Base-by-base conservation (phyloP, 2,888 invertebrate species). In the Choreutis nemorana region DNA sequence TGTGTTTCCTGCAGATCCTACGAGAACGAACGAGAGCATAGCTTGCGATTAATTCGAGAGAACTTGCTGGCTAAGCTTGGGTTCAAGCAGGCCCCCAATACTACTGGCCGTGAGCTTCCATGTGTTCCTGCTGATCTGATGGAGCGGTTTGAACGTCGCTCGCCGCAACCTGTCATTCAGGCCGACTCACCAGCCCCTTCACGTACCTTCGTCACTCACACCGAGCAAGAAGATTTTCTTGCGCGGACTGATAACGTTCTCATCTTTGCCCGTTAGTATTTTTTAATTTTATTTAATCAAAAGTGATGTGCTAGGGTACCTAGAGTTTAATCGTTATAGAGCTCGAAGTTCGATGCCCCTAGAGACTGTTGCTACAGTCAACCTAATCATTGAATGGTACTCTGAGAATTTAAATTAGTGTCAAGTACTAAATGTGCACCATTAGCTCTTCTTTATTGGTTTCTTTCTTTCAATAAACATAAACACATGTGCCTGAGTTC, bases 251-350 rank as follows among this genome's bases (percentile, higher is more conserved):
- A 87, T 58, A 84, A 83, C 53, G 81, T 87, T 48, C 68, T 87
- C 61, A 83, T 84, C 43, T 88, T 88, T 71, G 86, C 86, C 51
- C 87, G 81, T 82, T 81, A 82, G 83, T 81, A 81, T 62, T 46
- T 50, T 55, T 50, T 51, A 52, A 33, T 28, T 46, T 45, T 33
- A 29, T 55, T 50, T 55, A 55, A 55, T 54, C 48, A 51, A 46
- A 45, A 46, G 28, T 29, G 29, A 30, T 29, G 26, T 24, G 25
- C 27, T 30, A 21, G 18, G 15, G 12, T 33, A 23, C 24, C 21
- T n/a, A 30, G 29, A 30, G 16, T 24, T 24, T 12, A 26, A 23
- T 25, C 30, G 16, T 34, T 34, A 32, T 40, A 41, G 40, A 48
- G 40, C 41, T 53, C n/a, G n/a, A 55, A 59, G 60, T 64, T 63